A percentile compares a stretch with the other conserved stretches of the same genome.
Conservation (phyloP, 2,888 invertebrate species). For the Holacanthella duospinosa region DNA sequence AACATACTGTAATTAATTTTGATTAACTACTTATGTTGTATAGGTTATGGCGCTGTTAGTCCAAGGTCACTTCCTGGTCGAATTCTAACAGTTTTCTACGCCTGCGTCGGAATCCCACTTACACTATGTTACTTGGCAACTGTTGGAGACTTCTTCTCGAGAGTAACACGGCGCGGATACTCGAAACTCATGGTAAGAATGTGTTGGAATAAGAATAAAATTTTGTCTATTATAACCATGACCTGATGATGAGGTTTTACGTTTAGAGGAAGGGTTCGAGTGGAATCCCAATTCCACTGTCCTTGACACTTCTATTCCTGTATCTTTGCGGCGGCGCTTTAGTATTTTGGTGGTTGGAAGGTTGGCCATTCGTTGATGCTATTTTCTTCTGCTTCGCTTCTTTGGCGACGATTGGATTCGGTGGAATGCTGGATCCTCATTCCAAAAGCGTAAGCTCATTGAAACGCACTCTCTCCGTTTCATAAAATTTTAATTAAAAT, state of each 20-base stretch:
- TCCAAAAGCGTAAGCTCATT: conserved; percentile 34
- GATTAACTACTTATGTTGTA: neutral
- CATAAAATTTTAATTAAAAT: neutral
- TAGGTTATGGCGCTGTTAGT: conserved; percentile 38
- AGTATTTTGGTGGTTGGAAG: conserved; percentile 38
- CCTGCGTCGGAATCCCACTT: conserved; percentile 37
- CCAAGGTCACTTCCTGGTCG: conserved; percentile 37
- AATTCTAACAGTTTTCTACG: conserved; percentile 37
- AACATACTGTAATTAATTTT: no score
- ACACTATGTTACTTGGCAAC: conserved; percentile 38
- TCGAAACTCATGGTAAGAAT: conserved; percentile 35
- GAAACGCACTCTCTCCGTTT: no score
- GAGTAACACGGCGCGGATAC: conserved; percentile 35
- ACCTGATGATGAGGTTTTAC: neutral
- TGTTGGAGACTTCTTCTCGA: conserved; percentile 37
- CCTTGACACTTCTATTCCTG: conserved; percentile 34
- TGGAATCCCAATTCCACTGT: conserved; percentile 37
- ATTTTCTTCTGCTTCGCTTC: conserved; percentile 38
- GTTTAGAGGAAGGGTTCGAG: conserved; percentile 15
- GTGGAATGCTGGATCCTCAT: conserved; percentile 41
- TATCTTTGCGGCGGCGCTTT: conserved; percentile 38
- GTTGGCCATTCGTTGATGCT: conserved; percentile 37
- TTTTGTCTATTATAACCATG: conserved; percentile 5
- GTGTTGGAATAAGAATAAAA: conserved; percentile 2
- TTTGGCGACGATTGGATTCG: conserved; percentile 69